phyloP scores from a whole-genome alignment of 2,113 vertebrate species.

The Chaetodon trifascialis region DNA sequence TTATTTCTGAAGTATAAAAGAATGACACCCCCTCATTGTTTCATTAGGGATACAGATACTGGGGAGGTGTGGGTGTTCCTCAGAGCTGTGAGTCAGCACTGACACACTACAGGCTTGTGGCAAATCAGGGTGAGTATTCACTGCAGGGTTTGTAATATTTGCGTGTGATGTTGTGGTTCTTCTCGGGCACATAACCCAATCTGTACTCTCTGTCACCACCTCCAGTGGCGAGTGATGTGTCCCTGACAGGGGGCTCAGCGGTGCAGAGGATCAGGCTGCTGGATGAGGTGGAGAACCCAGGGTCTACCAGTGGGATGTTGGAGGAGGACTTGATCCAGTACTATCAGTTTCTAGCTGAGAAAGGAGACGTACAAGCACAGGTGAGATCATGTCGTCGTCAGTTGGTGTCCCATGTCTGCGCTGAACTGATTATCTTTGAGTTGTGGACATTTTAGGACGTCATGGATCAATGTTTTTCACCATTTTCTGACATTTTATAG shows the following conservation, averaged over 20 bases:
- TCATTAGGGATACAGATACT: conserved; percentile 95
- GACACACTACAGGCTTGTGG: conserved; percentile 96
- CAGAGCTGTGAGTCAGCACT: conserved; percentile 98
- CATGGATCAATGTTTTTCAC: no score
- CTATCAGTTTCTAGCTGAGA: conserved; percentile 98
- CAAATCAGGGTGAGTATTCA: conserved; percentile 91
- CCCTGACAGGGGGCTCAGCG: conserved; percentile 94
- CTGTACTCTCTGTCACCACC: neutral
- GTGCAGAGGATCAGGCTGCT: conserved; percentile 95
- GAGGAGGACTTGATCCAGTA: conserved; percentile 99
- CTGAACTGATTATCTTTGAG: neutral
- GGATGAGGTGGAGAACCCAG: conserved; percentile 96
- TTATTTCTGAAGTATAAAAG: neutral
- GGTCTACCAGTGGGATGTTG: conserved; percentile 95
- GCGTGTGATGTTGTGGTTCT: neutral
- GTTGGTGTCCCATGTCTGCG: neutral
- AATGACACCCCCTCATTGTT: neutral
- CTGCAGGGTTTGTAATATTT: neutral
- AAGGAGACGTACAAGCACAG: conserved; percentile 99
- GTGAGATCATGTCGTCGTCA: conserved; percentile 56
- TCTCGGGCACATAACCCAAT: neutral
- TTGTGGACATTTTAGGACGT: no score
- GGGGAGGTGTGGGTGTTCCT: conserved; percentile 96
- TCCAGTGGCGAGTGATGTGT: conserved; percentile 96
- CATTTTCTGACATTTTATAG: no score